These are phyloP conservation scores for Phortica magna DNA, from an alignment of 2,888 invertebrate genomes.

Conservation along the genomic window DNA sequence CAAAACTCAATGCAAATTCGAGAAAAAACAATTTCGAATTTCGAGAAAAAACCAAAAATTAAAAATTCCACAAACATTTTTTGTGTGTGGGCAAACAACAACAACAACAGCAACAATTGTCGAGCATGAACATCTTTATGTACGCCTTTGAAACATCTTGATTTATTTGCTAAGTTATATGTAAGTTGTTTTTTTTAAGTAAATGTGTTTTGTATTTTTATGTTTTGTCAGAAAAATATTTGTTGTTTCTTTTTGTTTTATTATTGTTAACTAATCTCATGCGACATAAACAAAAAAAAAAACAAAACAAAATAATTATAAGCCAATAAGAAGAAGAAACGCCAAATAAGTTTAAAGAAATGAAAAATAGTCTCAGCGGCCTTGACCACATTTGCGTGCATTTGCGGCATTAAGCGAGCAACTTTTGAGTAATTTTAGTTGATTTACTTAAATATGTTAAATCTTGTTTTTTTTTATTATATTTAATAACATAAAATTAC, in stretches of 20 bases:
- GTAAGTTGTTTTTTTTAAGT: neutral
- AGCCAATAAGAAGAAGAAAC: neutral
- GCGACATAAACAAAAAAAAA: constrained; percentile 27
- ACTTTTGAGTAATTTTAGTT: neutral
- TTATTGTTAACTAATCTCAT: neutral
- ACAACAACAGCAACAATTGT: neutral
- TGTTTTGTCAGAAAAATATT: neutral
- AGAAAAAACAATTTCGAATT: too few species aligned
- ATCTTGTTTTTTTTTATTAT: neutral
- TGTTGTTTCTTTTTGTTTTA: neutral
- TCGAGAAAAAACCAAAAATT: neutral
- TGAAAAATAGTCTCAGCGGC: constrained; percentile 30
- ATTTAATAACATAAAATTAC: neutral
- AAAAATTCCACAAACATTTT: neutral
- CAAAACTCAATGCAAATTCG: neutral
- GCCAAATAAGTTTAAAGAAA: constrained; percentile 7
- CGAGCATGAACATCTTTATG: neutral
- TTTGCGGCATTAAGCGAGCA: constrained; percentile 26
- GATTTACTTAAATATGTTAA: constrained; percentile 17
- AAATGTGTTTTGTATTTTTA: neutral
- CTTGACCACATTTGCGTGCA: constrained; percentile 38
- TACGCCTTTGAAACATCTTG: neutral
- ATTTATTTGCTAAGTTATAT: neutral
- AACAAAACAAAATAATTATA: constrained; percentile 35
- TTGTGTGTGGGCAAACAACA: neutral